A percentile compares a stretch with the other conserved stretches of the same genome.
These are phyloP conservation scores for Myripristis murdjan DNA, from an alignment of 2,797 vertebrate species.

Conservation along the genomic window DNA sequence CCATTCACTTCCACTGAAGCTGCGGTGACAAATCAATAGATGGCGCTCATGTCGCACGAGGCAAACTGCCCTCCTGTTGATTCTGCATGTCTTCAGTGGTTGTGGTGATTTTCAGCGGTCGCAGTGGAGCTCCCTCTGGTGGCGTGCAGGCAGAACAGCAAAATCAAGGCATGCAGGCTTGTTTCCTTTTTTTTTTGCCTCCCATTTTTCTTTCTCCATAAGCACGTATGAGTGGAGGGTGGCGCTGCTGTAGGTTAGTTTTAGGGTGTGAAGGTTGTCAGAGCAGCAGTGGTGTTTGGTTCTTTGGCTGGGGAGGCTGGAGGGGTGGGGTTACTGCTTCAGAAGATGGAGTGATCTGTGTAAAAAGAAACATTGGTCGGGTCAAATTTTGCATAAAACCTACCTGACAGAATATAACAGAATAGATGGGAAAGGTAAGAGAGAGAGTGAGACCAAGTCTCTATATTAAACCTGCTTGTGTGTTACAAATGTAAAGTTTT, in stretches of 20 bases:
- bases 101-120: slow-evolving; percentile 7
- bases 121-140: slow-evolving; percentile 19
- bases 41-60: neutral
- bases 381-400: neutral
- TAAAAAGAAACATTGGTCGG: slow-evolving; percentile 11
- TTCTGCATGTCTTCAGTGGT: slow-evolving; percentile 7
- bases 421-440: neutral
- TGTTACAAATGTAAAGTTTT: too few species aligned
- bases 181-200: neutral
- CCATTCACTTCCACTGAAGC: slow-evolving; percentile 3
- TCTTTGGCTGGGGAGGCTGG: slow-evolving; percentile 55
- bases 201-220: neutral
- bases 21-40: slow-evolving; percentile 29
- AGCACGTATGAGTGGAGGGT: neutral
- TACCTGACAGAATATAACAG: neutral
- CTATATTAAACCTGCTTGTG: too few species aligned
- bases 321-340: slow-evolving; percentile 21
- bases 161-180: slow-evolving; percentile 8
- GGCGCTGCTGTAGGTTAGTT: slow-evolving; percentile 34
- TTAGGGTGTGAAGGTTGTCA: neutral
- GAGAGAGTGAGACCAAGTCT: neutral
- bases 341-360: slow-evolving; percentile 66
- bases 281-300: slow-evolving; percentile 7
- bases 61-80: slow-evolving; percentile 2
- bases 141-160: slow-evolving; percentile 34